Conservation (phyloP, 2,113 vertebrate genomes). For the Dasyprocta punctata region DNA sequence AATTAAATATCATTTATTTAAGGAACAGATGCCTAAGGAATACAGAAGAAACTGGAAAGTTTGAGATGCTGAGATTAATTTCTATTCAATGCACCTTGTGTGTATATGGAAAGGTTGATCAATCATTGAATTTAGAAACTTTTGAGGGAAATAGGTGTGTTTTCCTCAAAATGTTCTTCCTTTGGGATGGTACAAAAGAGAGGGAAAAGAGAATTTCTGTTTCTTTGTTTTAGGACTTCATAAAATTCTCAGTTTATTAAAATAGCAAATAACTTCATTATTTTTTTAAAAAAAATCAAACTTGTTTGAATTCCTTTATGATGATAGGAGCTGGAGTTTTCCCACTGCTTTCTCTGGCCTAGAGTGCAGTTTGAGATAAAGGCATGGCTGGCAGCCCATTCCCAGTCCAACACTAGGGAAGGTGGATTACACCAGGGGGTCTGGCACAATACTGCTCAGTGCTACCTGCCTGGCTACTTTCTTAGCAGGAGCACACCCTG, state of each 20-base stretch:
- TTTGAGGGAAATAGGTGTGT: not conserved
- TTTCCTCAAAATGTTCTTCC: not conserved
- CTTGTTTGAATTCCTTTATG: not conserved
- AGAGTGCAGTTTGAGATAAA: not conserved
- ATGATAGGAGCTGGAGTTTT: not conserved
- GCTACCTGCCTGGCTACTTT: not conserved
- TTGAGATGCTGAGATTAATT: not conserved
- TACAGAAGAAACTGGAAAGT: not conserved
- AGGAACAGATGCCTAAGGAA: not conserved
- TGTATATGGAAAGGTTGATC: not conserved
- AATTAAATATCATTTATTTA: not conserved
- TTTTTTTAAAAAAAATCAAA: not conserved
- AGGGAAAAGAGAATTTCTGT: not conserved
- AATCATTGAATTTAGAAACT: not conserved
- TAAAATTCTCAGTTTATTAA: not conserved
- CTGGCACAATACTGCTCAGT: rapidly evolving
- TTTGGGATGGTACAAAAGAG: not conserved
- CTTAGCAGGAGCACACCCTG: not conserved
- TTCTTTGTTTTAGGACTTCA: not conserved
- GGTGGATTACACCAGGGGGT: rapidly evolving
- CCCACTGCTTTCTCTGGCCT: not conserved
- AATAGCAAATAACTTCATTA: not conserved
- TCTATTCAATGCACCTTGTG: not conserved
- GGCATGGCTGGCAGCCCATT: rapidly evolving
- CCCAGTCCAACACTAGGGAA: not conserved